Base-by-base conservation (phyloP, 2,888 invertebrate genomes). In the Hemithea aestivaria region DNA sequence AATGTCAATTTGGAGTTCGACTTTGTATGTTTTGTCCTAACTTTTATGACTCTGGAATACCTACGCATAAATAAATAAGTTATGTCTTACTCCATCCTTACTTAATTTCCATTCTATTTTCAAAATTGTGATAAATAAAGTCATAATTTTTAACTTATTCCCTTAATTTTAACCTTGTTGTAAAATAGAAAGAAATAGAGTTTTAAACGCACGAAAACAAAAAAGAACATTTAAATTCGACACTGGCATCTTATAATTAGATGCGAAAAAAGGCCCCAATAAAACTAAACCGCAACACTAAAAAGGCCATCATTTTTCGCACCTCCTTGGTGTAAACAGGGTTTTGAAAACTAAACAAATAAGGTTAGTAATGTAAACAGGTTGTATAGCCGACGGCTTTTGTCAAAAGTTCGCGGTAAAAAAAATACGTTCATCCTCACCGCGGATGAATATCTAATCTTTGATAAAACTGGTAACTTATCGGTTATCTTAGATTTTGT, bases 391-490 rank as follows among this genome's bases (percentile, higher is more conserved):
- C 66, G 69, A 58, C 83, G 80, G 82, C 67, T 49, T 37, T 73
- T 72, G 71, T 66, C 82, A 80, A 83, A 75, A 73, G 76, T 51
- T 70, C 46, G 47, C 73, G 69, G 65, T 7, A 7, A 7, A 35
- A 79, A 82, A 74, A 72, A 72, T 49, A 68, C 68, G 71, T 65
- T 51, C 43, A 48, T 37, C 24, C 43, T 16, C 20, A 29, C 32
- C 20, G 38, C 38, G 29, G 56, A 41, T 49, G 55, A 51, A 49
- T 53, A 56, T 43, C 53, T 48, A 54, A 49, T 51, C 53, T 53
- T 37, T 32, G 39, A 45, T 46, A 51, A 30, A 6, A 12, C 10
- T 16, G 22, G 21, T 5, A 22, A 42, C 36, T 34, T 7, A 29
- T 33, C 10, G n/a, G 4, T 26, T 8, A 20, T 41, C 45, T 47